Evolutionary conservation across 1,140 invertebrate genomes (phyloP).

Genomic region (Leptinotarsa texana): DNA sequence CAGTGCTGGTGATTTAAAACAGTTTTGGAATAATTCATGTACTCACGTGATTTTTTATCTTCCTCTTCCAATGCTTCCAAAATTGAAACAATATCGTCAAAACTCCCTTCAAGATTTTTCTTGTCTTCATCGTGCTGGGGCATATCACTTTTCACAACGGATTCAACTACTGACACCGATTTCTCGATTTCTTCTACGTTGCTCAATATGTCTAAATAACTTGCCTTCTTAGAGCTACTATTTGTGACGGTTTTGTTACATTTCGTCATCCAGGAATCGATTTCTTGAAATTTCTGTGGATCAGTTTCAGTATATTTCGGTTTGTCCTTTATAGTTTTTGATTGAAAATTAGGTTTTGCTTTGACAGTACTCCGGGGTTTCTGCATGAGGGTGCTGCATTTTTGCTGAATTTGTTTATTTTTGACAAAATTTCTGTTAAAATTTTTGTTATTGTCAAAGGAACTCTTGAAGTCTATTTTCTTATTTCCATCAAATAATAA

Average conservation of each 20-base stretch:
- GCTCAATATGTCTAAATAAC: constrained; percentile 45
- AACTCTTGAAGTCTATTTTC: constrained; percentile 42
- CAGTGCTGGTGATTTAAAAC: too few relatives aligned
- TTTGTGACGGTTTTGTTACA: neutral
- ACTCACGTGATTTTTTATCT: constrained; percentile 51
- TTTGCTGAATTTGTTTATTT: neutral
- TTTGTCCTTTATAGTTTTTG: constrained; percentile 8
- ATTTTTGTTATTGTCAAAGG: constrained; percentile 23
- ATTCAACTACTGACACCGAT: constrained; percentile 2
- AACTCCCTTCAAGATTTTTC: constrained; percentile 34
- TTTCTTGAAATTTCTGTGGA: constrained; percentile 13
- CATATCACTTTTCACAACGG: constrained; percentile 8
- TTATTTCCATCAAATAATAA: constrained; percentile 39
- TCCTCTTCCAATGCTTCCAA: constrained; percentile 49
- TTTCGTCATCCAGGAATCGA: constrained; percentile 39
- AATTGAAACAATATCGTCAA: constrained; percentile 50
- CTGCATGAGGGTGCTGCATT: neutral
- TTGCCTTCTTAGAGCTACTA: constrained; percentile 34
- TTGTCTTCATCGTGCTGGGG: constrained; percentile 29
- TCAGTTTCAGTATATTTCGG: neutral
- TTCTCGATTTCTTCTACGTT: constrained; percentile 43
- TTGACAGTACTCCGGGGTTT: neutral
- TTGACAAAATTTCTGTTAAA: neutral
- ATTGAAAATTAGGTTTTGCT: neutral
- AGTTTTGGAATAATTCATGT: neutral